phyloP scores from a whole-genome alignment of 2,888 invertebrate species.

The Busseola fusca region DNA sequence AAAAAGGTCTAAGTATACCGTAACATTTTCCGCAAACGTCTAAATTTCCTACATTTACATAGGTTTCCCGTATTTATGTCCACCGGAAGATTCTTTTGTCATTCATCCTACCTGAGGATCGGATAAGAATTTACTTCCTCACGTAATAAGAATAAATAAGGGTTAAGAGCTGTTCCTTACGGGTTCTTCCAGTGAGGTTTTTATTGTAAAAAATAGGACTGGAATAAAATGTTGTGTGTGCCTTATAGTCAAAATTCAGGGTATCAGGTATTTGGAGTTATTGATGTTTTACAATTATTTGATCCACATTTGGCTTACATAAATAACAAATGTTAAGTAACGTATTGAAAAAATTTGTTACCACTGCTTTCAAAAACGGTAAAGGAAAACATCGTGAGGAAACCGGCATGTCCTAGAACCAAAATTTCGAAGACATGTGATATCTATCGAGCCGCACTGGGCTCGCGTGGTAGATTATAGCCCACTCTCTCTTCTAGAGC shows the following conservation, averaged over 20 bases:
- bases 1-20: slow-evolving; percentile 34
- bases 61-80: slow-evolving; percentile 62
- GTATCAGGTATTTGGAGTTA: neutral
- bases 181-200: slow-evolving; percentile 32
- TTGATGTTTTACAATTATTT: neutral
- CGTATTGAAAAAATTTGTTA: too few species aligned
- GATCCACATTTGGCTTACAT: too few species aligned
- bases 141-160: slow-evolving; percentile 63
- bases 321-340: too few species aligned
- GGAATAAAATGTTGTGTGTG: neutral
- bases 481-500: too few species aligned
- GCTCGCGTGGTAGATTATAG: too few species aligned
- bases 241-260: neutral
- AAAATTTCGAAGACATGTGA: too few species aligned
- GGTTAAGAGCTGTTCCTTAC: slow-evolving; percentile 46
- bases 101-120: slow-evolving; percentile 60
- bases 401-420: too few species aligned
- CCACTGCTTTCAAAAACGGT: too few species aligned
- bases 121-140: slow-evolving; percentile 61
- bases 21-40: slow-evolving; percentile 45
- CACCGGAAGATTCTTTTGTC: slow-evolving; percentile 61
- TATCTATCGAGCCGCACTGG: too few species aligned
- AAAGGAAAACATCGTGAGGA: too few species aligned
- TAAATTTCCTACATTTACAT: slow-evolving; percentile 60
- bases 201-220: slow-evolving; percentile 2